phyloP scores from a whole-genome alignment of 2,888 invertebrate species.

The Sinohyriopsis cumingii region DNA sequence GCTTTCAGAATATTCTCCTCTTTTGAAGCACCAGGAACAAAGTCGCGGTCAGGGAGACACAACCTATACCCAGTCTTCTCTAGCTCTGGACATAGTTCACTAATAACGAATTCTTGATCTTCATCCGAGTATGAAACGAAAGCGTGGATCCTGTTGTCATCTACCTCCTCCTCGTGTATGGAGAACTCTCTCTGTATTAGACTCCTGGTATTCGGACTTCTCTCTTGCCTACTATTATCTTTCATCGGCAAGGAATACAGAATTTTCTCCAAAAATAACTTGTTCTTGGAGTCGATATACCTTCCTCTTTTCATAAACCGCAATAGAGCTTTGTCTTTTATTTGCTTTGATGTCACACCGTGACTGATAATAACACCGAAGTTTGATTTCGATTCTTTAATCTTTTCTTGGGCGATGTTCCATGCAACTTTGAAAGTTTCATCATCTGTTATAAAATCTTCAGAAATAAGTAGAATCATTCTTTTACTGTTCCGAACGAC shows the following conservation, averaged over 20 bases:
- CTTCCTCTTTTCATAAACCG: slow-evolving; percentile 39
- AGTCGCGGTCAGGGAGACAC: slow-evolving; percentile 44
- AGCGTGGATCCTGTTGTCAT: slow-evolving; percentile 32
- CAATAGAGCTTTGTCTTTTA: slow-evolving; percentile 36
- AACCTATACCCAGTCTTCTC: slow-evolving; percentile 31
- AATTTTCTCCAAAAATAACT: slow-evolving; percentile 34
- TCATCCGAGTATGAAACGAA: slow-evolving; percentile 41
- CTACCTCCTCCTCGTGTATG: slow-evolving; percentile 21
- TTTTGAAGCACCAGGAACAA: slow-evolving; percentile 41
- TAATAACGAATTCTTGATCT: slow-evolving; percentile 32
- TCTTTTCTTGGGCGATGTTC: slow-evolving; percentile 44
- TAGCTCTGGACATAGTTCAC: slow-evolving; percentile 26
- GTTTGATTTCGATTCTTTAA: slow-evolving; percentile 36
- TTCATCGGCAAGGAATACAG: slow-evolving; percentile 38
- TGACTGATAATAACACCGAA: slow-evolving; percentile 39
- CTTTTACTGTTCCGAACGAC: slow-evolving; percentile 39
- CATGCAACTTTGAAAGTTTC: slow-evolving; percentile 38
- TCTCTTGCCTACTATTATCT: slow-evolving; percentile 9
- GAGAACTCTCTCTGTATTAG: slow-evolving; percentile 29
- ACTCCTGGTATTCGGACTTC: slow-evolving; percentile 7
- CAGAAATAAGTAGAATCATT: slow-evolving; percentile 38
- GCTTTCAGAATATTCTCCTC: slow-evolving; percentile 46
- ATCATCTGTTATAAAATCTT: slow-evolving; percentile 21
- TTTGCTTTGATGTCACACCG: slow-evolving; percentile 17
- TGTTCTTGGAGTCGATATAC: slow-evolving; percentile 29